A percentile compares a stretch with the other conserved stretches of the same genome.
Evolutionary conservation across 2,888 invertebrate genomes (phyloP).

Genomic region (Sarcophaga subvicina): DNA sequence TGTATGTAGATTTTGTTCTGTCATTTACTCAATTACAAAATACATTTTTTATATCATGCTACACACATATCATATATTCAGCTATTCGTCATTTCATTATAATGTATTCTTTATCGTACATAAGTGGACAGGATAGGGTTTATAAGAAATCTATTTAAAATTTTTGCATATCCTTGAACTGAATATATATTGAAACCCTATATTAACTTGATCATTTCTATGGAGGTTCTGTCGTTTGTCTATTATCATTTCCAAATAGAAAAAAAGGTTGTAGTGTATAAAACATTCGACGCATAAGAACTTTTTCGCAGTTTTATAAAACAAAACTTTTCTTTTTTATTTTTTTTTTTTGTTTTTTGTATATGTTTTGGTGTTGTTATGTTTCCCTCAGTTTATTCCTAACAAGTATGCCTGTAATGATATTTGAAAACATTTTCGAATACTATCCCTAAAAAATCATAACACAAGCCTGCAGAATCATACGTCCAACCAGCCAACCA

Average conservation of each 20-base stretch:
- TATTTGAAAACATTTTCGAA: slow-evolving; percentile 21
- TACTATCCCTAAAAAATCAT: slow-evolving; percentile 27
- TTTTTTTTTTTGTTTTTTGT: background rate
- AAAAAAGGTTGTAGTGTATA: background rate
- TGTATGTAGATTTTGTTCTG: background rate
- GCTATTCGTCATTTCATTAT: background rate
- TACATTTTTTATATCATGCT: background rate
- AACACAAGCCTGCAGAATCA: slow-evolving; percentile 28
- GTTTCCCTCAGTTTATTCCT: slow-evolving; percentile 35
- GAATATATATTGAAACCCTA: too few relatives aligned
- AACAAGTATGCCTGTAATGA: slow-evolving; percentile 40
- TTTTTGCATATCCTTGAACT: too few relatives aligned
- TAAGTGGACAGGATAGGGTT: too few relatives aligned
- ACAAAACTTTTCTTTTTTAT: background rate
- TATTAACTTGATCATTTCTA: too few relatives aligned
- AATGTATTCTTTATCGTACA: background rate
- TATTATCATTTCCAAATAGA: too few relatives aligned
- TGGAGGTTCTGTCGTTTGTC: background rate
- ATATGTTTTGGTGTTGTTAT: background rate
- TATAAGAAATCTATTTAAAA: too few relatives aligned
- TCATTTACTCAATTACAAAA: slow-evolving; percentile 46
- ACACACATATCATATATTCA: background rate
- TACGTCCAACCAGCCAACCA: slow-evolving; percentile 17
- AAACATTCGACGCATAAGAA: background rate
- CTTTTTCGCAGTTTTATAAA: slow-evolving; percentile 7